Base-by-base conservation (phyloP, 2,113 vertebrate genomes). In the Syrmaticus mikado region DNA sequence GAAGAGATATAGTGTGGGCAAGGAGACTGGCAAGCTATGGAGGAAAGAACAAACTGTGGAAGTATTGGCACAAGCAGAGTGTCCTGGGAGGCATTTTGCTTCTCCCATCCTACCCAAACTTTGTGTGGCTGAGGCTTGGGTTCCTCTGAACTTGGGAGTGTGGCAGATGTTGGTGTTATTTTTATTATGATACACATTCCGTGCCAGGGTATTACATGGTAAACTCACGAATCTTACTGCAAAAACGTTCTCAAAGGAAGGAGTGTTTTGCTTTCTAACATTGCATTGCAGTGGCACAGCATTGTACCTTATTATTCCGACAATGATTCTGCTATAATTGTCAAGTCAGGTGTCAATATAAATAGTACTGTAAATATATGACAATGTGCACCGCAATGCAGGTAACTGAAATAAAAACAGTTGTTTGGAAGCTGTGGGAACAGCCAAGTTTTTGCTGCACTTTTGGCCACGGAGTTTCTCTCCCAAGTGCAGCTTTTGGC, bases 181-280 rank as follows among this genome's bases (percentile, higher is more conserved):
- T 32, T 66, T 22, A 8, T 53, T 14, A 4, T 13, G 21, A 27
- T 46, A 15, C 14, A 4, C 0, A 0, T 62, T n/a, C 82, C 32
- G 46, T 66, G 15, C 34, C 52, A 45, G 48, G 6, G 28, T 52
- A 52, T 27, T 48, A 20, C 20, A 52, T 36, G 14, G 15, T 61
- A 45, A 90, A 78, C 0, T 38, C 4, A 1, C 48, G 6, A 15
- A 34, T 58, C 45, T 62, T 52, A 27, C 55, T 46, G 57, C 28
- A 64, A 38, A 75, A 15, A 4, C 20, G 7, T 60, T 64, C 65
- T 72, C 48, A 68, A 61, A 72, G 15, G 43, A 64, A 28, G 38
- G 11, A 83, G 34, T 0, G 0, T 30, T 83, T 83, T 83, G 9
- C 28, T 48, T 92, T 92, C 74, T 34, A 45, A 74, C 19, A 10